Evolutionary conservation across 2,797 vertebrate species (phyloP), one percentile per base, ranked within the genome.

Genomic region (Geotrypetes seraphini): DNA sequence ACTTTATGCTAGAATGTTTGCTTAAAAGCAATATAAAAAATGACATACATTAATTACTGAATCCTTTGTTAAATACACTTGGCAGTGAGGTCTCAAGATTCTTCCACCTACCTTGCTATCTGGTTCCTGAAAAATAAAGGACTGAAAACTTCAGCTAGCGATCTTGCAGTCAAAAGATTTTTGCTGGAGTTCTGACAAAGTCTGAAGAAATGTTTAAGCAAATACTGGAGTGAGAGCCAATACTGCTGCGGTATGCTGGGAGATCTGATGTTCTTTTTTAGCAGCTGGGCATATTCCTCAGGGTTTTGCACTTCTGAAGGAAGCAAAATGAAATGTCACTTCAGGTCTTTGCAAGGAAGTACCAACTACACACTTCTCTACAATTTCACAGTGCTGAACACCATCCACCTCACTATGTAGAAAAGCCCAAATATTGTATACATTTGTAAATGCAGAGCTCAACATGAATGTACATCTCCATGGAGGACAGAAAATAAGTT

Each of bases 141-240:
- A 71, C 89, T 88, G 72, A 98, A 98, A 64, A 95, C 89, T 80
- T 96, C 91, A 4, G 89, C 85, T 27, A 99, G 74, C 18, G 75
- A 63, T 25, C 86, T 80, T 33, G 91, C 83, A 34, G 69, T 86
- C 50, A 97, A 60, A 45, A 87, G 79, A 68, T 95, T 97, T 78
- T 89, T 92, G 58, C 84, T 71, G 45, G 84, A 60, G 33, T 66
- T 79, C 53, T 92, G 89, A 66, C 87, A 96, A 52, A 97, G 82
- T 63, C 71, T 81, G 53, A 87, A 75, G 47, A 97, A 88, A 78
- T 97, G 94, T 58, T 87, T 86, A 9, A 97, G 82, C 71, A 97
- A 81, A 73, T 86, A 90, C 60, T 94, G 91, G 42, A 99, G 85
- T 1, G 90, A 87, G 19, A 96, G 86, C 92, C 92, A 96, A 74